Percentiles rank a stretch among this genome's conserved stretches.
phyloP scores from a whole-genome alignment of 2,113 vertebrate genomes.

The Grus americana region DNA sequence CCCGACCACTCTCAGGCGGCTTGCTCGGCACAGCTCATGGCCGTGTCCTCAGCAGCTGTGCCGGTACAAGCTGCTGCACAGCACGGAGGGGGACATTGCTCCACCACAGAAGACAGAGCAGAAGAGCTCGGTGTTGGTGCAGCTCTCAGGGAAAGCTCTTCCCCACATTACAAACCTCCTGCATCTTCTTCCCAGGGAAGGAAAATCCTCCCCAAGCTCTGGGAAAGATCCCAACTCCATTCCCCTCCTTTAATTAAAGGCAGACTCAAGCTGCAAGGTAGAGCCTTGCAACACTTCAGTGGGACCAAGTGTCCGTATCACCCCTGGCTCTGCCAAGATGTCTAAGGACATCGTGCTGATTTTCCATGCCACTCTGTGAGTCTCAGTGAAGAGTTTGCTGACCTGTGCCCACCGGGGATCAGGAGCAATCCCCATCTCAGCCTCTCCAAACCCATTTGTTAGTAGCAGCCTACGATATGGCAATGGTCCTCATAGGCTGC shows the following conservation, averaged over 20 bases:
- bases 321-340: not conserved
- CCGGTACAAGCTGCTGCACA: not conserved
- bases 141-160: not conserved
- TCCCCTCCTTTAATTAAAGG: not conserved
- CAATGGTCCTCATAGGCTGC: not conserved
- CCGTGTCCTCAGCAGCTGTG: rapidly evolving
- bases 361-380: not conserved
- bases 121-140: not conserved
- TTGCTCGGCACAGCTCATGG: not conserved
- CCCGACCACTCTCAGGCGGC: not conserved
- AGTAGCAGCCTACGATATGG: not conserved
- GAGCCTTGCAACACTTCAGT: not conserved
- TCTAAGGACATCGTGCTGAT: rapidly evolving
- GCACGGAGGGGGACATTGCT: not conserved
- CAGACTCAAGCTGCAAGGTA: not conserved
- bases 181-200: not conserved
- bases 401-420: not conserved
- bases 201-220: not conserved
- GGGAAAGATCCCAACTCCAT: not conserved
- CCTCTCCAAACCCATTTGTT: not conserved
- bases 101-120: not conserved
- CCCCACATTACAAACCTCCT: not conserved
- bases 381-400: not conserved
- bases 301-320: not conserved
- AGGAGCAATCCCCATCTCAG: not conserved